These are phyloP conservation scores for Mirza zaza DNA, from an alignment of 2,113 vertebrate genomes.

Conservation along the genomic window DNA sequence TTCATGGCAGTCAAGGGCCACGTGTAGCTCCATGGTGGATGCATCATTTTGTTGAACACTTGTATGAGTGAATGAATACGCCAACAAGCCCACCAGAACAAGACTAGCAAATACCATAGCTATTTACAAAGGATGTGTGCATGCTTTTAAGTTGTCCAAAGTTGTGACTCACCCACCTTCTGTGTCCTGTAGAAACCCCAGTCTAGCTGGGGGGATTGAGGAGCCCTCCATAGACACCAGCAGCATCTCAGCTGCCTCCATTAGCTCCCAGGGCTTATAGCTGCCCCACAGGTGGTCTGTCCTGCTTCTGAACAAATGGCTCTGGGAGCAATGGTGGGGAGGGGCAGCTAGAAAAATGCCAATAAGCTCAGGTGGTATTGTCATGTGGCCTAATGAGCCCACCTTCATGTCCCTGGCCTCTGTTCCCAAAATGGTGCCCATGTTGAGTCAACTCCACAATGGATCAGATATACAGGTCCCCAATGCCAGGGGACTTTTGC, in stretches of 20 bases:
- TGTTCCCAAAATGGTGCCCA: not conserved
- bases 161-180: not conserved
- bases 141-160: not conserved
- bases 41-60: fast-evolving
- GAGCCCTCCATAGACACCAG: not conserved
- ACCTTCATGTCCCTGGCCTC: not conserved
- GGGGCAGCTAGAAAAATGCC: not conserved
- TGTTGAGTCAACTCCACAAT: not conserved
- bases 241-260: not conserved
- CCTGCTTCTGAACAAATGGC: not conserved
- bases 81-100: not conserved
- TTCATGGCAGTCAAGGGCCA: too few relatives aligned
- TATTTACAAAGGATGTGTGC: not conserved
- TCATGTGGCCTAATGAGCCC: not conserved
- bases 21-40: fast-evolving
- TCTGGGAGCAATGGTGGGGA: not conserved
- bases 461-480: too few relatives aligned
- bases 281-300: not conserved
- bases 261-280: too few relatives aligned
- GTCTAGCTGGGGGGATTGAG: not conserved
- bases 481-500: not conserved
- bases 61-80: not conserved
- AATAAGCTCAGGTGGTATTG: not conserved
- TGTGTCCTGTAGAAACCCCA: not conserved
- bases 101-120: not conserved